These are phyloP conservation scores for Nysson spinosus DNA, from an alignment of 2,888 invertebrate species.

Conservation along the genomic window DNA sequence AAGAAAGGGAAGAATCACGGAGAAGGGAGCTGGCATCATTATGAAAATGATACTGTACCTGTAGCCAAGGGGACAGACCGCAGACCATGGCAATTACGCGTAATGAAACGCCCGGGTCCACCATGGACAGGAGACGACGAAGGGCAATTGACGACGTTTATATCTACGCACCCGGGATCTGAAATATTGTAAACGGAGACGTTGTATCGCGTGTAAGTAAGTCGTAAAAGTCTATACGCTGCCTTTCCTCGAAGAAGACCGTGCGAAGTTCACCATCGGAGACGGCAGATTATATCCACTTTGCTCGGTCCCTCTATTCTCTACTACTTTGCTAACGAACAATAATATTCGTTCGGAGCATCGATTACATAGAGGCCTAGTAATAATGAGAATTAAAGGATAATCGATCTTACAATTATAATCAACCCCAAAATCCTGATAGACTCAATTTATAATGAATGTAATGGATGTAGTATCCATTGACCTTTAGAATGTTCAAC, in stretches of 20 bases:
- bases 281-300: constrained; percentile 19
- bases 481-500: too few relatives aligned
- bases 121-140: constrained; percentile 48
- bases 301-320: neutral
- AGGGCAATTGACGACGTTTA: constrained; percentile 68
- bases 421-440: too few relatives aligned
- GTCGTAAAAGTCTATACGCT: constrained; percentile 54
- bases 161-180: constrained; percentile 44
- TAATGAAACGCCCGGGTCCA: constrained; percentile 75
- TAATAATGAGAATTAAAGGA: too few relatives aligned
- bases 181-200: constrained; percentile 48
- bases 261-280: constrained; percentile 11
- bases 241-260: constrained; percentile 35
- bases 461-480: too few relatives aligned
- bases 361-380: too few relatives aligned
- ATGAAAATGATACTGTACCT: constrained; percentile 76
- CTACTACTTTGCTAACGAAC: constrained; percentile 8
- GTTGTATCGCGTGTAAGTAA: constrained; percentile 70
- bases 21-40: constrained; percentile 71
- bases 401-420: too few relatives aligned
- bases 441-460: too few relatives aligned
- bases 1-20: constrained; percentile 17
- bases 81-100: constrained; percentile 76
- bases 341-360: constrained; percentile 25
- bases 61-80: constrained; percentile 71